Base-by-base conservation (phyloP, 2,797 vertebrate genomes). In the Gila robusta region DNA sequence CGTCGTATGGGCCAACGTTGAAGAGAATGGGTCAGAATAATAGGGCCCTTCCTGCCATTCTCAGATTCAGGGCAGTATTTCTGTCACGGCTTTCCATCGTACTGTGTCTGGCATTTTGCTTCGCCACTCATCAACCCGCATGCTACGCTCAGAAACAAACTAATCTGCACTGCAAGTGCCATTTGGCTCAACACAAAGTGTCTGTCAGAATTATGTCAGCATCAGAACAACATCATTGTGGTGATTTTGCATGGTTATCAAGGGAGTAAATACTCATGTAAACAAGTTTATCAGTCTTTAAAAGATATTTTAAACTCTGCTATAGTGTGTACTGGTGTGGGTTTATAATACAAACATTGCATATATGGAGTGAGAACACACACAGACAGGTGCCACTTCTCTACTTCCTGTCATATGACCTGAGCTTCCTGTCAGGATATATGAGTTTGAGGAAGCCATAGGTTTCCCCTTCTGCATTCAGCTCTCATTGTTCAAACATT, bases 11-110 rank as follows among this genome's bases (percentile, higher is more conserved):
- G 94, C 92, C 91, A 89, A 88, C 90, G 14, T 91, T 94, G 92
- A 92, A 95, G 92, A 93, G 94, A 95, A 95, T 89, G 94, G 84
- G 90, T 89, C 91, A 93, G 95, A 96, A 97, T 96, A 94, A 93
- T 95, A 92, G 94, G 88, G 90, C 91, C 94, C 94, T 97, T 97
- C 96, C 97, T 96, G 96, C 96, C 93, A 97, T 97, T 97, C 96
- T 96, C 95, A 90, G 86, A 91, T 92, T 88, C 91, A 11, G 91
- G 87, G 91, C 86, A 93, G 92, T 93, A 93, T 95, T 96, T 95
- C 93, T 93, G 94, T 93, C 94, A 94, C 47, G 92, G 88, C 91
- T 91, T 89, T 94, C 92, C 94, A 91, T 81, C 83, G 39, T 88
- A 90, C 80, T 86, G 85, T 82, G 26, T 79, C 91, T 88, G 87